Conservation (phyloP, 1,140 invertebrate species). For the Drosophila lacertosa region DNA sequence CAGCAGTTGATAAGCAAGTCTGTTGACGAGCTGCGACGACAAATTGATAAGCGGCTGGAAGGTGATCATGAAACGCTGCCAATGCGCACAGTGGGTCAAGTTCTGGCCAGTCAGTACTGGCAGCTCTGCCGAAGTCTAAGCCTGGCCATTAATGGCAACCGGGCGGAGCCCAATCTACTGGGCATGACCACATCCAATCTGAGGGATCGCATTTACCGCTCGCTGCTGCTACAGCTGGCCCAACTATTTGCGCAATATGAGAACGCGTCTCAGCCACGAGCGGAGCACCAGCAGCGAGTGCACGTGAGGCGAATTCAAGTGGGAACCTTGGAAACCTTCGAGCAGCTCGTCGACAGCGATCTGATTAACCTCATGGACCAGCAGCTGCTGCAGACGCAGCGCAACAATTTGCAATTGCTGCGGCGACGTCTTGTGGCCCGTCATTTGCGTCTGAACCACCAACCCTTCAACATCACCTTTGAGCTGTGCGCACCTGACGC, state of each 20-base stretch:
- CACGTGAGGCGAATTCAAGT: slow-evolving; percentile 9
- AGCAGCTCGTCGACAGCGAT: slow-evolving; percentile 43
- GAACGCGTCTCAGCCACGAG: not conserved
- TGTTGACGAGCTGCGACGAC: slow-evolving; percentile 13
- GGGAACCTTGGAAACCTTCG: slow-evolving; percentile 45
- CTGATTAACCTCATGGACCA: slow-evolving; percentile 72
- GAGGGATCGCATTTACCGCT: slow-evolving; percentile 62
- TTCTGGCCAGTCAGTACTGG: slow-evolving; percentile 42
- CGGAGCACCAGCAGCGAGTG: not conserved
- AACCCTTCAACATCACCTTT: slow-evolving; percentile 56
- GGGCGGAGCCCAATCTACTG: slow-evolving; percentile 37
- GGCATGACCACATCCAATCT: slow-evolving; percentile 53
- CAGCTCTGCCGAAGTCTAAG: slow-evolving; percentile 38
- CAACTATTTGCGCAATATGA: slow-evolving; percentile 26
- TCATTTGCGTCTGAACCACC: slow-evolving; percentile 86
- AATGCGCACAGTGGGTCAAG: slow-evolving; percentile 3
- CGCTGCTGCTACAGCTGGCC: slow-evolving; percentile 33
- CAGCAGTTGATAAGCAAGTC: slow-evolving; percentile 28
- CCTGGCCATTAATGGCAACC: slow-evolving; percentile 41
- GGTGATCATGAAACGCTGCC: not conserved
- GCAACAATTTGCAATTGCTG: slow-evolving; percentile 67
- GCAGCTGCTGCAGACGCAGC: slow-evolving; percentile 57
- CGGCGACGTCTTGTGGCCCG: slow-evolving; percentile 81
- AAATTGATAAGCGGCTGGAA: slow-evolving; percentile 32
- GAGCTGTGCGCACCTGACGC: slow-evolving; percentile 50